These are phyloP conservation scores for Callyntrura sp. DNA, from an alignment of 2,888 invertebrate genomes.

Conservation along the genomic window DNA sequence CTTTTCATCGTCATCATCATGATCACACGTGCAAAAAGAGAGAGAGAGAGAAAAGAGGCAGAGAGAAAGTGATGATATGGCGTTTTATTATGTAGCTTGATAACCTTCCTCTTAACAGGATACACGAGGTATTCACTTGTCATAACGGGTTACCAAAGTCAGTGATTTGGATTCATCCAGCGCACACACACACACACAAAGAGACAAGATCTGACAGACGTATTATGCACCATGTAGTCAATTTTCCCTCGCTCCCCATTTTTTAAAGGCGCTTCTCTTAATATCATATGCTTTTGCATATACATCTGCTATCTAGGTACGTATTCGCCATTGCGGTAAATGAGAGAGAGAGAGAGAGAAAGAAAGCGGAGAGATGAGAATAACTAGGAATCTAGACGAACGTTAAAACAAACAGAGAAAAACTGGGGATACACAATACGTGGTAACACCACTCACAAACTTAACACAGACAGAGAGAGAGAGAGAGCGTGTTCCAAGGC, in stretches of 20 bases:
- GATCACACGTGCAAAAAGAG: conserved; percentile 1
- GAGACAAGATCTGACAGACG: no score
- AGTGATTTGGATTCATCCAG: conserved; percentile 50
- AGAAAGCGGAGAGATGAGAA: background rate
- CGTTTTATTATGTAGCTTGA: conserved; percentile 62
- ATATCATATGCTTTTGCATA: background rate
- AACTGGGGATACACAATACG: background rate
- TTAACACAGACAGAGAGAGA: background rate
- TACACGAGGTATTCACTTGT: conserved; percentile 66
- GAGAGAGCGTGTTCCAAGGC: no score
- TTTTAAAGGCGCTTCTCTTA: background rate
- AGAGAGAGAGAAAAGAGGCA: background rate
- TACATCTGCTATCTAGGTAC: background rate
- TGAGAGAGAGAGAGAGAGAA: background rate
- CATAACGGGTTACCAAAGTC: conserved; percentile 72
- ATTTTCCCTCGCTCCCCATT: background rate
- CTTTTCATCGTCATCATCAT: conserved; percentile 3
- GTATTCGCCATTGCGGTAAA: background rate
- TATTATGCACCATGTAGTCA: background rate
- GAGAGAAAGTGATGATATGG: conserved; percentile 70
- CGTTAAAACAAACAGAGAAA: conserved; percentile 24
- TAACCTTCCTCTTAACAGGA: conserved; percentile 20
- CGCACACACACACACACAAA: background rate
- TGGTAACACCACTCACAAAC: background rate
- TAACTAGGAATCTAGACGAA: conserved; percentile 14